Evolutionary conservation across 35 echinoderm and acorn worm genomes (phyloP).

Genomic region (Chiridota heheva): DNA sequence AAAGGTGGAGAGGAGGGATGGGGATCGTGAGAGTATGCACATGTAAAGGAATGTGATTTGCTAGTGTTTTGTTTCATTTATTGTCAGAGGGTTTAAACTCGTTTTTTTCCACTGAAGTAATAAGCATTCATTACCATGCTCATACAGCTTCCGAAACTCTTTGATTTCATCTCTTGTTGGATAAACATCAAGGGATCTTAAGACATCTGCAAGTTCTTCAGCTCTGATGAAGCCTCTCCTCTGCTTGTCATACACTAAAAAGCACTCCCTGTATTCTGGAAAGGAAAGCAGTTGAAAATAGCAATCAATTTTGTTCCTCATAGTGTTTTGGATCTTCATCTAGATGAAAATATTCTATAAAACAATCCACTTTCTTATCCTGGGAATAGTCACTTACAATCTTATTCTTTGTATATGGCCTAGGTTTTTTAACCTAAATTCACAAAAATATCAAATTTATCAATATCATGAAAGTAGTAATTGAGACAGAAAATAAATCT

Average conservation of each 20-base stretch:
- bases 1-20: too few species aligned
- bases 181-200: constrained; percentile 81
- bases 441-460: too few species aligned
- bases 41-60: background rate
- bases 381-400: too few species aligned
- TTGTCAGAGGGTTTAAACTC: constrained; percentile 74
- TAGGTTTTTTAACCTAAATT: too few species aligned
- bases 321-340: too few species aligned
- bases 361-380: too few species aligned
- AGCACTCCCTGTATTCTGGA: constrained; percentile 94
- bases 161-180: constrained; percentile 87
- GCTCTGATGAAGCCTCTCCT: constrained; percentile 68
- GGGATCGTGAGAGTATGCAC: background rate
- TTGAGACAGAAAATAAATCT: too few species aligned
- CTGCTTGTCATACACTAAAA: constrained; percentile 83
- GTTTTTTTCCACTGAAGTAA: constrained; percentile 60
- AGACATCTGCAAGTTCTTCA: constrained; percentile 68
- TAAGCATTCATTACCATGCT: constrained; percentile 53
- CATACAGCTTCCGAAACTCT: constrained; percentile 73
- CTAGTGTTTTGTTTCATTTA: constrained; percentile 51
- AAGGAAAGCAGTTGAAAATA: constrained; percentile 1
- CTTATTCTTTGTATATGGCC: too few species aligned
- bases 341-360: too few species aligned
- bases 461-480: too few species aligned
- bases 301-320: too few species aligned